Evolutionary conservation across 1,140 invertebrate species (phyloP).

Genomic region (Drosophila ananassae): DNA sequence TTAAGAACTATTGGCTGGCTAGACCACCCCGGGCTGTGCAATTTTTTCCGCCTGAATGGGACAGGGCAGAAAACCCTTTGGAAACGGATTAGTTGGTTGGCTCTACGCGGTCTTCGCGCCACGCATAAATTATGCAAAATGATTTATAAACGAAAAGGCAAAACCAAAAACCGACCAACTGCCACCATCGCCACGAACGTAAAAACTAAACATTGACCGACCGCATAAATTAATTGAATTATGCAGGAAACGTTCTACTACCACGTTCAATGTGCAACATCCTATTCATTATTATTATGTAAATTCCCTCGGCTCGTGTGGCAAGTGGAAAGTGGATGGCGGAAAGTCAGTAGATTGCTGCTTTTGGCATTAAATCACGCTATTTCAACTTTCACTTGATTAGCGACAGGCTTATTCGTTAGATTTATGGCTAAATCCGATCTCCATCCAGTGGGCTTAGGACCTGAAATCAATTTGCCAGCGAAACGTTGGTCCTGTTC

Average conservation of each 20-base stretch:
- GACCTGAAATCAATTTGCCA: slow-evolving; percentile 67
- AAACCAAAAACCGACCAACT: slow-evolving; percentile 47
- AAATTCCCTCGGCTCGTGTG: slow-evolving; percentile 39
- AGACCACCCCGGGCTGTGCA: slow-evolving; percentile 29
- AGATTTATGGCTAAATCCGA: slow-evolving; percentile 54
- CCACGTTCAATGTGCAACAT: slow-evolving; percentile 11
- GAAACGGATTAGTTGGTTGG: slow-evolving; percentile 36
- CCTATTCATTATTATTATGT: slow-evolving; percentile 59
- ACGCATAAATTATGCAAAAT: slow-evolving; percentile 79
- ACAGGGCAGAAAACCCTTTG: neutral
- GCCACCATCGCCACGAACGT: slow-evolving; percentile 21
- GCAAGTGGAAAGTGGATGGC: slow-evolving; percentile 6
- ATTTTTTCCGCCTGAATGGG: slow-evolving; percentile 41
- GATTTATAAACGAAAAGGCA: slow-evolving; percentile 68
- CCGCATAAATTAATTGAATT: slow-evolving; percentile 82
- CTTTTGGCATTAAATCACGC: slow-evolving; percentile 51
- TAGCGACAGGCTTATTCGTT: slow-evolving; percentile 56
- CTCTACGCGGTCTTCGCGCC: slow-evolving; percentile 25
- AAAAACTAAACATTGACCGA: slow-evolving; percentile 78
- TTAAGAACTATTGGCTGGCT: slow-evolving; percentile 66
- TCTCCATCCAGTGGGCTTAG: slow-evolving; percentile 25
- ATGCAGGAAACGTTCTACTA: slow-evolving; percentile 44
- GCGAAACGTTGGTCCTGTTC: neutral
- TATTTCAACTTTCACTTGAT: slow-evolving; percentile 73
- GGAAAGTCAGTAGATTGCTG: slow-evolving; percentile 16